These are phyloP conservation scores for Smutsia gigantea DNA, from an alignment of 2,797 vertebrate genomes.

Conservation along the genomic window DNA sequence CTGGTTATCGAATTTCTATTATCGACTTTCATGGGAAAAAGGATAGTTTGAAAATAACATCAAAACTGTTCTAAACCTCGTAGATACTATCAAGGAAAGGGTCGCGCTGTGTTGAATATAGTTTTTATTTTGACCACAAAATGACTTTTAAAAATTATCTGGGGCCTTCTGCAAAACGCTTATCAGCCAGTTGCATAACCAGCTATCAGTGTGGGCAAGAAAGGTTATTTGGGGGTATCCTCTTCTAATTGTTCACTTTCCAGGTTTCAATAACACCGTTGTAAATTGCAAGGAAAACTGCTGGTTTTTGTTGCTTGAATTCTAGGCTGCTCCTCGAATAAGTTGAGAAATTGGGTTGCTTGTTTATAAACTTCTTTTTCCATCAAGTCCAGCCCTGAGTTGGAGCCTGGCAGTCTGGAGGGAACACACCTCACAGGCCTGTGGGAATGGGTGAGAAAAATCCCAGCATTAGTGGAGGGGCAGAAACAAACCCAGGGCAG, in stretches of 20 bases:
- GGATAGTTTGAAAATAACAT: conserved; percentile 10
- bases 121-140: conserved; percentile 59
- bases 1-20: not conserved
- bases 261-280: not conserved
- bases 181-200: not conserved
- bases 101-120: not conserved
- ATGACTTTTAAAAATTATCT: not conserved
- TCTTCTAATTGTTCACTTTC: not conserved
- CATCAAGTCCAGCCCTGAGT: conserved; percentile 44
- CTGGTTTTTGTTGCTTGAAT: conserved; percentile 10
- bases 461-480: conserved; percentile 47
- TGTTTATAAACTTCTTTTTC: conserved; percentile 57
- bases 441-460: conserved; percentile 64
- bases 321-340: conserved; percentile 6
- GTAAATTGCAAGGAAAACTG: conserved; percentile 15
- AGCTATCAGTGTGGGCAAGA: not conserved
- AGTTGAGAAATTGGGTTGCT: conserved; percentile 19
- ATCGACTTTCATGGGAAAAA: not conserved
- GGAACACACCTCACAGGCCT: conserved; percentile 38
- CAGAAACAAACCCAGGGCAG: not conserved
- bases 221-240: not conserved
- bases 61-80: not conserved
- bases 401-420: not conserved
- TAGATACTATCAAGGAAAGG: conserved; percentile 13
- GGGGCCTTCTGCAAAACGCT: not conserved